Conservation (phyloP, 2,797 vertebrate genomes). For the Halcyon badia region DNA sequence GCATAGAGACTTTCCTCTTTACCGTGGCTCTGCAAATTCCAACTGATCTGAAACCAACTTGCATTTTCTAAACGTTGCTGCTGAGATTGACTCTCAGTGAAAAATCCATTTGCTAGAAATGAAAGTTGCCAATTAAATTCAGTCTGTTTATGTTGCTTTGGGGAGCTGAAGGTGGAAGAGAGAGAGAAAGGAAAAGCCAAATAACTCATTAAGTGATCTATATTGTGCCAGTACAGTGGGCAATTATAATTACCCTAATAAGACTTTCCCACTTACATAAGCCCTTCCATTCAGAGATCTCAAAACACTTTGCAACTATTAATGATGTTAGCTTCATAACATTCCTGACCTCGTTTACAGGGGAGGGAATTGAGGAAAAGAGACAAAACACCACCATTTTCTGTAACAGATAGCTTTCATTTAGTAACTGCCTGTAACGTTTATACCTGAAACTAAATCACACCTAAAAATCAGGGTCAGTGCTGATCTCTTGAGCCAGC, state of each 20-base stretch:
- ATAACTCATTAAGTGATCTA: slow-evolving; percentile 61
- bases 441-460: background rate
- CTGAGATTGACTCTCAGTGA: background rate
- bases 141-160: slow-evolving; percentile 34
- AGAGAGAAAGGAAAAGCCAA: slow-evolving; percentile 40
- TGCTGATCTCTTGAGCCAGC: background rate
- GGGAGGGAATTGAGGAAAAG: slow-evolving; percentile 37
- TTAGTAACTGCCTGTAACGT: background rate
- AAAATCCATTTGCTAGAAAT: slow-evolving; percentile 28
- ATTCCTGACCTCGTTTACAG: slow-evolving; percentile 39
- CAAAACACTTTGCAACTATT: slow-evolving; percentile 52
- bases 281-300: slow-evolving; percentile 42
- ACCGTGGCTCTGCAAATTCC: background rate
- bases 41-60: background rate
- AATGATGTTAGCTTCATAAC: slow-evolving; percentile 51
- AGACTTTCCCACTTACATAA: slow-evolving; percentile 41
- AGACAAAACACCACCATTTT: slow-evolving; percentile 42
- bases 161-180: background rate
- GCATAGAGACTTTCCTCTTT: background rate
- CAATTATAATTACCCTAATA: slow-evolving; percentile 63
- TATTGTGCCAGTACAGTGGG: slow-evolving; percentile 17
- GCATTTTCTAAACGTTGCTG: background rate
- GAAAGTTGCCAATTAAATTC: slow-evolving; percentile 59
- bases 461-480: background rate
- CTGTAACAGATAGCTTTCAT: background rate